phyloP scores from a whole-genome alignment of 2,797 vertebrate species.

The Enteromius trimaculatus region DNA sequence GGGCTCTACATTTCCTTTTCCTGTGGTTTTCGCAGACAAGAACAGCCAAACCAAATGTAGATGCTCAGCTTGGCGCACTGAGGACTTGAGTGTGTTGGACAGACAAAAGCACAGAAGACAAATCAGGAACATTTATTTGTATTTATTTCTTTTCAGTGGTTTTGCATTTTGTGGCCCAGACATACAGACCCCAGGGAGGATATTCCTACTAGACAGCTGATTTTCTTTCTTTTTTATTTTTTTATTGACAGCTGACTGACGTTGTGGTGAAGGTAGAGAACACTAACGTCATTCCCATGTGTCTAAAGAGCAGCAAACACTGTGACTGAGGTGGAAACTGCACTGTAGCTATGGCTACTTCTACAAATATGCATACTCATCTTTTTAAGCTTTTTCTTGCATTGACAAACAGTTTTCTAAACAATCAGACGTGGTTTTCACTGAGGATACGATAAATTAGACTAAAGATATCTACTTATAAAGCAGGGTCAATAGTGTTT shows the following conservation, averaged over 20 bases:
- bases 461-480: not conserved
- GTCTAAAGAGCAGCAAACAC: conserved; percentile 67
- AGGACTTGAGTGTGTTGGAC: conserved; percentile 72
- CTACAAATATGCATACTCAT: not conserved
- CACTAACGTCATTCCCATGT: conserved; percentile 76
- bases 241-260: conserved; percentile 57
- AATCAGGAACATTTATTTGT: conserved; percentile 80
- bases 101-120: conserved; percentile 76
- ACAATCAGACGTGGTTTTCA: not conserved
- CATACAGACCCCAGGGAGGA: conserved; percentile 79
- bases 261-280: conserved; percentile 66
- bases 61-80: conserved; percentile 76
- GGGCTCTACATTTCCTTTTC: conserved; percentile 80
- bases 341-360: not conserved
- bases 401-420: not conserved
- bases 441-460: not conserved
- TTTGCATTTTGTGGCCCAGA: conserved; percentile 79
- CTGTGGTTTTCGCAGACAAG: conserved; percentile 78
- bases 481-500: not conserved
- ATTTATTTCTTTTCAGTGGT: conserved; percentile 74
- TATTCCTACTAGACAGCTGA: conserved; percentile 72
- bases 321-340: conserved; percentile 23
- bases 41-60: conserved; percentile 84
- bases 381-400: not conserved
- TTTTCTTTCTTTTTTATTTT: conserved; percentile 63